Base-by-base conservation (phyloP, 2,888 invertebrate species). In the Vanessa cardui region DNA sequence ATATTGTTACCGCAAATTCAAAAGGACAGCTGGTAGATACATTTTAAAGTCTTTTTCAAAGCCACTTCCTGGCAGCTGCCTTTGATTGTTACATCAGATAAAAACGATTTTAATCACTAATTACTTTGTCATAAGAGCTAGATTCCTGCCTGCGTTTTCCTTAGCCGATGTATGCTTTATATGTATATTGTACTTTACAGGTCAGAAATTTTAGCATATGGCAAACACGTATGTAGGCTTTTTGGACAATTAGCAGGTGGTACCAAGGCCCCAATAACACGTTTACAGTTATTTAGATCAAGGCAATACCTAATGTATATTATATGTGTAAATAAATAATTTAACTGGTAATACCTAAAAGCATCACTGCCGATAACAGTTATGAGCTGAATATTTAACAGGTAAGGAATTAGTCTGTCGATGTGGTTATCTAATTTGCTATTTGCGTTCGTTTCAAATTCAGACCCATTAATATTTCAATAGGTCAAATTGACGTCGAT, bases 51-150 rank as follows among this genome's bases (percentile, higher is more conserved):
- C 60, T 59, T 64, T 62, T 68, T 47, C 52, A 64, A 52, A 68
- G 62, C 62, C 46, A 49, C 71, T 73, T 71, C 71, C 72, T 69
- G 71, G 56, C 73, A 73, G 73, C 68, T 73, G 62, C 64, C 59
- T 58, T 64, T 70, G 58, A 59, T 33, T 21, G 20, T 46, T n/a
- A 54, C 39, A 44, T 52, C 31, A 21, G 9, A 7, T 47, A 39
- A 18, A 64, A 18, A 58, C 39, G 39, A 71, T 31, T 45, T 33
- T 63, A 9, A 26, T 46, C 31, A 39, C 58, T 62, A 62, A 12
- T 6, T 6, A 8, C 33, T n/a, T n/a, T n/a, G 4, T 0, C 6
- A 62, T 68, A 70, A 58, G 60, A 45, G 31, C 50, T 18, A 72
- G 50, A 63, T 33, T 68, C 39, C 60, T 31, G 18, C 12, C 6